Conservation (phyloP, 2,888 invertebrate species). For the Unio delphinus region DNA sequence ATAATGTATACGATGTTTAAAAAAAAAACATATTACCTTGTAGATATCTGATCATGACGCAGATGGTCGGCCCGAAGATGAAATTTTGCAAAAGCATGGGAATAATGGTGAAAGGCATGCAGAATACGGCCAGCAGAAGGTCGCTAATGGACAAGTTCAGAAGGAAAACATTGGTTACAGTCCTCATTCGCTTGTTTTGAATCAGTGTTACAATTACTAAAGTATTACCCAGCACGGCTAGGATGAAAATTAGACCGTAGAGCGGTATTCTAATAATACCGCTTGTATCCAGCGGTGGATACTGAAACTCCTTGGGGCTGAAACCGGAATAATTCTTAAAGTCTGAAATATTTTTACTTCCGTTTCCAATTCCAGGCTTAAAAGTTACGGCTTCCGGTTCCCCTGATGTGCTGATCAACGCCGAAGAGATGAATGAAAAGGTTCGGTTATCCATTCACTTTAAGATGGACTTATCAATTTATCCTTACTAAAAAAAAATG, state of each 20-base stretch:
- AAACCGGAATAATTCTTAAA: too few relatives aligned
- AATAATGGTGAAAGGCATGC: conserved; percentile 83
- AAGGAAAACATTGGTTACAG: conserved; percentile 75
- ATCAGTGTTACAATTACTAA: conserved; percentile 80
- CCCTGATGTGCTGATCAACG: too few relatives aligned
- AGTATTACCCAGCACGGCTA: conserved; percentile 85
- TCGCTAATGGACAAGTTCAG: conserved; percentile 78
- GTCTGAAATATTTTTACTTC: too few relatives aligned
- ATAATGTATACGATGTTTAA: neutral
- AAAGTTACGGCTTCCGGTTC: too few relatives aligned
- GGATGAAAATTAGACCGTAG: conserved; percentile 83
- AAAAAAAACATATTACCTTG: conserved; percentile 78
- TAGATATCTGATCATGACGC: conserved; percentile 81
- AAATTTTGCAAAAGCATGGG: conserved; percentile 80
- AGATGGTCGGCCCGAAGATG: conserved; percentile 82
- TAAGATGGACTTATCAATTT: too few relatives aligned
- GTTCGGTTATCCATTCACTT: too few relatives aligned
- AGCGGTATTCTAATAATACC: conserved; percentile 76
- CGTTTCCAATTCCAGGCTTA: too few relatives aligned
- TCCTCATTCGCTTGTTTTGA: conserved; percentile 74
- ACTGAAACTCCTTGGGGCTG: conserved; percentile 4
- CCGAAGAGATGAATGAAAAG: too few relatives aligned
- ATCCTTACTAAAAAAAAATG: too few relatives aligned
- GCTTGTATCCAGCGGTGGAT: conserved; percentile 16
- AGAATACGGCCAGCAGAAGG: conserved; percentile 85